Conservation (phyloP, 2,113 vertebrate species). For the Corythornis vintsioides region DNA sequence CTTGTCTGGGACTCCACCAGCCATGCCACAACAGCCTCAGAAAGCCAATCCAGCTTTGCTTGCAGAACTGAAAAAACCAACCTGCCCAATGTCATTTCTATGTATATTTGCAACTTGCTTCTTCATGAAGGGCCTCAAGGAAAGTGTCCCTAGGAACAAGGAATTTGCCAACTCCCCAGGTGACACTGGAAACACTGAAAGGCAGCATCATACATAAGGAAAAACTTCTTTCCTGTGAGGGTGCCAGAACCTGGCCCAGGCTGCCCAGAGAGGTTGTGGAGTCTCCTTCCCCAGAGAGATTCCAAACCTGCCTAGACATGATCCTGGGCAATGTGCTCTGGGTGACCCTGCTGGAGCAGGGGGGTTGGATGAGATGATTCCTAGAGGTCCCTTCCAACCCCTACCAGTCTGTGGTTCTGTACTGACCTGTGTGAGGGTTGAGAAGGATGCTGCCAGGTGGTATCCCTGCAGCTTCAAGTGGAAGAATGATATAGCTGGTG, state of each 20-base stretch:
- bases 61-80: not conserved
- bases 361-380: not conserved
- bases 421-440: slow-evolving; percentile 93
- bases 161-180: not conserved
- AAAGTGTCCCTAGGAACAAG: not conserved
- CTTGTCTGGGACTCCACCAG: accelerated
- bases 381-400: not conserved
- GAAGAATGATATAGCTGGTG: slow-evolving; percentile 87
- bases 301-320: too few relatives aligned
- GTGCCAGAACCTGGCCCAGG: too few relatives aligned
- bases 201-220: not conserved
- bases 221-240: too few relatives aligned
- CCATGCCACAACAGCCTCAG: not conserved
- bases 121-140: not conserved
- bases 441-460: slow-evolving; percentile 93
- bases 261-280: too few relatives aligned
- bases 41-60: not conserved
- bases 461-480: slow-evolving; percentile 90
- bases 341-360: too few relatives aligned
- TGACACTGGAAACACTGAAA: not conserved
- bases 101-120: not conserved
- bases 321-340: too few relatives aligned
- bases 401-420: not conserved
- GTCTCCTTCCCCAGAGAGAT: too few relatives aligned
- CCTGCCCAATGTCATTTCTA: not conserved